Evolutionary conservation across 1,140 invertebrate species (phyloP).

Genomic region (Phenacoccus solenopsis): DNA sequence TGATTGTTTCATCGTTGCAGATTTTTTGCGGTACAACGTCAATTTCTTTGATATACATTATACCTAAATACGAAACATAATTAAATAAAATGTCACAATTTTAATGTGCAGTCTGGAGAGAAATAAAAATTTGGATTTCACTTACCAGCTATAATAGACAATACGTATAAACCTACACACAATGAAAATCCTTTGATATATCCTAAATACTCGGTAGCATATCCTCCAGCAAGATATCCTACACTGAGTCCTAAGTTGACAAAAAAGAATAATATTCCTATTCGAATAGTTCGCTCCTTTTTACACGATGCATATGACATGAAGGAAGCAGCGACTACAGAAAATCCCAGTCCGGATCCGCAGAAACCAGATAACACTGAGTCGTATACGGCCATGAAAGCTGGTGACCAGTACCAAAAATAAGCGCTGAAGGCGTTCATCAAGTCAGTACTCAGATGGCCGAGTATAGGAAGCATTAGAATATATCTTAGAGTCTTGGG

Average conservation of each 20-base stretch:
- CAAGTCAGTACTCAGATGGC: constrained; percentile 21
- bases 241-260: constrained; percentile 20
- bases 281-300: constrained; percentile 28
- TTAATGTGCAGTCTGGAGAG: no score
- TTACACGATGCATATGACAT: constrained; percentile 32
- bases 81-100: no score
- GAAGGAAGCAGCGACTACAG: constrained; percentile 35
- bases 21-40: background rate
- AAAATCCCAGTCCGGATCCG: constrained; percentile 33
- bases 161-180: no score
- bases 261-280: constrained; percentile 31
- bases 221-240: constrained; percentile 21
- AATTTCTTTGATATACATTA: no score
- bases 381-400: constrained; percentile 29
- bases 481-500: background rate
- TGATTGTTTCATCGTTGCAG: background rate
- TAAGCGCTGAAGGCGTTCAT: constrained; percentile 21
- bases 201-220: constrained; percentile 20
- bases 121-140: no score
- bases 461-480: constrained; percentile 33
- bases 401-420: constrained; percentile 24
- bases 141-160: no score
- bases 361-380: constrained; percentile 32
- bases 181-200: constrained; percentile 20
- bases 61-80: no score